Percentiles rank a stretch among this genome's conserved stretches.
These are phyloP conservation scores for Rhinopomastus cyanomelas DNA, from an alignment of 2,113 vertebrate species.

Conservation along the genomic window DNA sequence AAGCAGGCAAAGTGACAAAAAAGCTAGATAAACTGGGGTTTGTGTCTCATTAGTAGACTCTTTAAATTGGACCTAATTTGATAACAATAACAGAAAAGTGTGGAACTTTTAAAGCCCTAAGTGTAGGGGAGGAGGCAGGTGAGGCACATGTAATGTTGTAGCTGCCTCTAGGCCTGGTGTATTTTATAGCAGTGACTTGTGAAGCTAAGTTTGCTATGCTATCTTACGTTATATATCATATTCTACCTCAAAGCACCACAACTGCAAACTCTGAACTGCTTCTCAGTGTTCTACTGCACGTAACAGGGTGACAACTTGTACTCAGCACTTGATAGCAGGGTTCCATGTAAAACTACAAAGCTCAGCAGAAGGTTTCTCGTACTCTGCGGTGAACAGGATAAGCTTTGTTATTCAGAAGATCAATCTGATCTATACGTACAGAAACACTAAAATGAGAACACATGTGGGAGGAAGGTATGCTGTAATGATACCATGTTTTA, in stretches of 20 bases:
- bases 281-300: background rate
- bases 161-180: background rate
- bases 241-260: background rate
- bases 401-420: background rate
- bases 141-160: background rate
- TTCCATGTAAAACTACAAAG: slow-evolving; percentile 13
- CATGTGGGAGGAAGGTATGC: slow-evolving; percentile 55
- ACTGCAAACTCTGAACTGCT: background rate
- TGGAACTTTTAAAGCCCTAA: background rate
- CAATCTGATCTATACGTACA: slow-evolving; percentile 20
- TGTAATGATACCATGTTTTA: slow-evolving; percentile 59
- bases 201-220: background rate
- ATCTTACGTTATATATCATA: background rate
- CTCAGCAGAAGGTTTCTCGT: slow-evolving; percentile 4
- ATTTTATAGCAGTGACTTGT: background rate
- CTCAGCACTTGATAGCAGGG: background rate
- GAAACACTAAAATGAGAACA: slow-evolving; percentile 54
- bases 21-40: background rate
- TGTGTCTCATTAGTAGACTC: background rate
- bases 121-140: background rate
- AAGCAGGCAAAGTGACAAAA: background rate
- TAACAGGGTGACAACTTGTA: background rate
- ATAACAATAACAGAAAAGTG: background rate
- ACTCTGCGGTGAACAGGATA: background rate
- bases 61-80: background rate